These are phyloP conservation scores for Premnoplex brunnescens DNA, from an alignment of 2,797 vertebrate species.

Conservation along the genomic window DNA sequence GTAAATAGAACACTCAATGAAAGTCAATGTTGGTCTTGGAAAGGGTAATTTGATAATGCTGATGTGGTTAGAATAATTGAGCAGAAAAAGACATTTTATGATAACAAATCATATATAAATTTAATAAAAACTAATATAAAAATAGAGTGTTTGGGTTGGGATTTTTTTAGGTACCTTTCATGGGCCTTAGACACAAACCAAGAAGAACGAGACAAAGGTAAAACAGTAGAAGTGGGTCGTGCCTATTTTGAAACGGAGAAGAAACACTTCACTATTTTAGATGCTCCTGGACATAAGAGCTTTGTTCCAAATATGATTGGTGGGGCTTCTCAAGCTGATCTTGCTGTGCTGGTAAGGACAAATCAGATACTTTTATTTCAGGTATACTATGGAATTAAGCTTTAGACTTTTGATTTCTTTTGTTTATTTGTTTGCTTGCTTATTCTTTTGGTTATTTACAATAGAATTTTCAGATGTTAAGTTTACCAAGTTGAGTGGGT, in stretches of 20 bases:
- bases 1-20: neutral
- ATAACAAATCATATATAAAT: neutral
- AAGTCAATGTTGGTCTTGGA: neutral
- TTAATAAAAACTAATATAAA: neutral
- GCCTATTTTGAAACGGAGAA: slow-evolving; percentile 98
- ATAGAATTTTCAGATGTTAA: neutral
- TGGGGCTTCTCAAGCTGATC: slow-evolving; percentile 94
- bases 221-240: slow-evolving; percentile 96
- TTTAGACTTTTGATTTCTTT: neutral
- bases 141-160: neutral
- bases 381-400: neutral
- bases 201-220: slow-evolving; percentile 97
- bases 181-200: slow-evolving; percentile 99
- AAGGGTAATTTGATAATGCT: neutral
- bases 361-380: neutral
- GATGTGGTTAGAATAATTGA: neutral
- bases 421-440: neutral
- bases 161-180: slow-evolving; percentile 89
- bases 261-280: slow-evolving; percentile 98
- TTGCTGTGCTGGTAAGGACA: slow-evolving; percentile 93
- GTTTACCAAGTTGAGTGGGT: neutral
- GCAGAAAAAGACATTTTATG: neutral
- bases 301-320: slow-evolving; percentile 99
- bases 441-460: neutral
- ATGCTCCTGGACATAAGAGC: slow-evolving; percentile 97